Conservation (phyloP, 2,113 vertebrate genomes). For the Nanger granti region DNA sequence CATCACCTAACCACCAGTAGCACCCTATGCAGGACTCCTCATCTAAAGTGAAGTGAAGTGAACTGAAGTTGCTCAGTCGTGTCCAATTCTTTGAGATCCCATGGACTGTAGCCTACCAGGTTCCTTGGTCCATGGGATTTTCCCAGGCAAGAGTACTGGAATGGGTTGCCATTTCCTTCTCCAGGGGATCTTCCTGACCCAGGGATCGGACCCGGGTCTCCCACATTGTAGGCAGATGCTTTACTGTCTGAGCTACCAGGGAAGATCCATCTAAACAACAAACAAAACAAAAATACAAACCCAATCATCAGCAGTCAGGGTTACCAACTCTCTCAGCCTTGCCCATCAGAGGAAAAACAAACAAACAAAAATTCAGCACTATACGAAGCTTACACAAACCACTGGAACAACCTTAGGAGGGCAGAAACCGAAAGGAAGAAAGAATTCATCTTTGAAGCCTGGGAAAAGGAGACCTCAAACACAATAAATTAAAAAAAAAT, state of each 20-base stretch:
- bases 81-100: background rate
- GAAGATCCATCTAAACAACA: background rate
- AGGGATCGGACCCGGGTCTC: background rate
- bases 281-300: background rate
- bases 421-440: background rate
- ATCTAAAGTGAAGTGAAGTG: background rate
- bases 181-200: background rate
- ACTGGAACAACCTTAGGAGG: background rate
- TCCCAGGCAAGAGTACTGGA: background rate
- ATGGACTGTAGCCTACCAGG: background rate
- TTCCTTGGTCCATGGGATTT: background rate
- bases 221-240: background rate
- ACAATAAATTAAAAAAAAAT: background rate
- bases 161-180: background rate
- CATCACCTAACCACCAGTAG: background rate
- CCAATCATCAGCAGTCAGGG: background rate
- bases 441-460: background rate
- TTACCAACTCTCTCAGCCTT: background rate
- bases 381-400: background rate
- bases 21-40: background rate
- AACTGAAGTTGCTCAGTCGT: background rate
- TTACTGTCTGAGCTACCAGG: background rate
- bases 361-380: background rate
- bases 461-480: background rate
- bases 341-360: background rate